Conservation (phyloP, 2,888 invertebrate species). For the Brachypalpus laphriformis region DNA sequence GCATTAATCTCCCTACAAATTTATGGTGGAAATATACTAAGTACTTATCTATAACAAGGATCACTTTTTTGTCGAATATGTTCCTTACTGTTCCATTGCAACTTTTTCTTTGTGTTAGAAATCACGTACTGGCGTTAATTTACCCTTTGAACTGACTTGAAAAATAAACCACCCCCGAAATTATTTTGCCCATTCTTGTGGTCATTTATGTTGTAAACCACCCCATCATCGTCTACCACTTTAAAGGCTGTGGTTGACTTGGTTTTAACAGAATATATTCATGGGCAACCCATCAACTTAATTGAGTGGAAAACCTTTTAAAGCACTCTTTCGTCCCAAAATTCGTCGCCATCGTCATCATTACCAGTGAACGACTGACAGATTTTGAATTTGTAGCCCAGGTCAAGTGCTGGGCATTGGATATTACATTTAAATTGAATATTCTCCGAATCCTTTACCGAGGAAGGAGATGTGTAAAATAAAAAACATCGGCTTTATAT, state of each 20-base stretch:
- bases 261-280: neutral
- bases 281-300: conserved; percentile 48
- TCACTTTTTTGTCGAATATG: too few species aligned
- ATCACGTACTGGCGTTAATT: too few species aligned
- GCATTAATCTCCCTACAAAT: too few species aligned
- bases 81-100: too few species aligned
- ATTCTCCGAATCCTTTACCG: neutral
- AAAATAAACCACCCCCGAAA: neutral
- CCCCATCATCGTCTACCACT: conserved; percentile 1
- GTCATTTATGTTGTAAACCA: conserved; percentile 13
- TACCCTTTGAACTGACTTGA: neutral
- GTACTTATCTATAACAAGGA: too few species aligned
- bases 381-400: conserved; percentile 25
- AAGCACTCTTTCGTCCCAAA: conserved; percentile 32
- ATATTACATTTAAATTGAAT: neutral
- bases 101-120: too few species aligned
- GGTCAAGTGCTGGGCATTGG: neutral
- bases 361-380: neutral
- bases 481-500: neutral
- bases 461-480: neutral
- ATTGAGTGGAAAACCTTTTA: conserved; percentile 57
- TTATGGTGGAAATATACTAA: too few species aligned
- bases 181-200: neutral
- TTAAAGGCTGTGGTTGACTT: conserved; percentile 9
- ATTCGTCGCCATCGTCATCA: conserved; percentile 15